A percentile compares a stretch with the other conserved stretches of the same genome.
These are phyloP conservation scores for Columba janthina DNA, from an alignment of 2,113 vertebrate genomes.

Conservation along the genomic window DNA sequence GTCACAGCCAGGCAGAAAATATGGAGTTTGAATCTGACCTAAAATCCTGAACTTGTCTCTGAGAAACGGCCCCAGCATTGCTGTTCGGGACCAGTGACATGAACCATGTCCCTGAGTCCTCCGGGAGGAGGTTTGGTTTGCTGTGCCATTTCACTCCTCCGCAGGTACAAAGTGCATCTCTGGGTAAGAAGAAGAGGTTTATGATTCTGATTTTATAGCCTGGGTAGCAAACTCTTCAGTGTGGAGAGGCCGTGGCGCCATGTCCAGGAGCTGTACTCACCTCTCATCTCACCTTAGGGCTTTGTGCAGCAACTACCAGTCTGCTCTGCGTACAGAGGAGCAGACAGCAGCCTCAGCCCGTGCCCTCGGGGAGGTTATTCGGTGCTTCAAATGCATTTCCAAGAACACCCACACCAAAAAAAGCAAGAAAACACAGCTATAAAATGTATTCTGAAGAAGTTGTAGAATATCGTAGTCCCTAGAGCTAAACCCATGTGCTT, in stretches of 20 bases:
- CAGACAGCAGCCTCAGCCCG: background rate
- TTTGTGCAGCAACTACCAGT: background rate
- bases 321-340: background rate
- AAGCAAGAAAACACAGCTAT: background rate
- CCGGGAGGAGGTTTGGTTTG: background rate
- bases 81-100: background rate
- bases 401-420: background rate
- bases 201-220: rapidly evolving
- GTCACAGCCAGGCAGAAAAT: background rate
- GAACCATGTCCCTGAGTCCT: background rate
- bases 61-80: background rate
- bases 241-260: background rate
- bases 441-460: background rate
- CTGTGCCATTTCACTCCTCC: background rate
- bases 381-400: background rate
- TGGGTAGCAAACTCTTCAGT: background rate
- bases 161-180: background rate
- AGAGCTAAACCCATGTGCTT: background rate
- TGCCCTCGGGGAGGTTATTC: background rate
- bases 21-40: background rate
- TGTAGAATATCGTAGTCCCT: background rate
- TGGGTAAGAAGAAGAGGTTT: background rate
- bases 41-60: background rate
- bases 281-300: background rate
- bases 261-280: background rate